Percentiles rank a stretch among this genome's conserved stretches.
phyloP scores from a whole-genome alignment of 2,797 vertebrate species.

The Xenopus petersii region DNA sequence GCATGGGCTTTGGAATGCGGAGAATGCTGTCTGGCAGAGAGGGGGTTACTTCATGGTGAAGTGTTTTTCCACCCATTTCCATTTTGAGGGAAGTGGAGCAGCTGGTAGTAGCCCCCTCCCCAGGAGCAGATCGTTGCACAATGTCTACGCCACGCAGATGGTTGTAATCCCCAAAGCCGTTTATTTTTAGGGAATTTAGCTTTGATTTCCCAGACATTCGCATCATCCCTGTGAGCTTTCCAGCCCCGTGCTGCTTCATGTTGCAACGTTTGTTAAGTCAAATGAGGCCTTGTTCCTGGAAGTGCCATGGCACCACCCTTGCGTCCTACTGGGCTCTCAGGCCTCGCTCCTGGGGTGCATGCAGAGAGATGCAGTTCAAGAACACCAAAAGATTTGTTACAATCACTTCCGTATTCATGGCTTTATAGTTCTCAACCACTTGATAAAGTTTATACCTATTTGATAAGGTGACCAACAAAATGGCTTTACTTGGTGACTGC shows the following conservation, averaged over 20 bases:
- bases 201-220: constrained; percentile 13
- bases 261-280: not conserved
- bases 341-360: not conserved
- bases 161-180: constrained; percentile 1
- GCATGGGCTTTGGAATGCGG: too few species aligned
- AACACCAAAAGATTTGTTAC: too few species aligned
- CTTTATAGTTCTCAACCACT: too few species aligned
- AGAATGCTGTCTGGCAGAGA: not conserved
- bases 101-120: too few species aligned
- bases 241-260: not conserved
- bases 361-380: too few species aligned
- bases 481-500: too few species aligned
- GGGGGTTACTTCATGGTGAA: too few species aligned
- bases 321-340: not conserved
- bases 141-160: not conserved
- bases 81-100: not conserved
- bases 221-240: not conserved
- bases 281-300: constrained; percentile 10
- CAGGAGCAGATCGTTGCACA: constrained; percentile 4
- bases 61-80: too few species aligned
- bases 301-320: not conserved
- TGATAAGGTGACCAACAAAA: too few species aligned
- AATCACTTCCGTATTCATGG: too few species aligned
- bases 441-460: not conserved
- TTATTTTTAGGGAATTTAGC: constrained; percentile 11